phyloP scores from a whole-genome alignment of 2,797 vertebrate genomes.

The Rhinella marina region DNA sequence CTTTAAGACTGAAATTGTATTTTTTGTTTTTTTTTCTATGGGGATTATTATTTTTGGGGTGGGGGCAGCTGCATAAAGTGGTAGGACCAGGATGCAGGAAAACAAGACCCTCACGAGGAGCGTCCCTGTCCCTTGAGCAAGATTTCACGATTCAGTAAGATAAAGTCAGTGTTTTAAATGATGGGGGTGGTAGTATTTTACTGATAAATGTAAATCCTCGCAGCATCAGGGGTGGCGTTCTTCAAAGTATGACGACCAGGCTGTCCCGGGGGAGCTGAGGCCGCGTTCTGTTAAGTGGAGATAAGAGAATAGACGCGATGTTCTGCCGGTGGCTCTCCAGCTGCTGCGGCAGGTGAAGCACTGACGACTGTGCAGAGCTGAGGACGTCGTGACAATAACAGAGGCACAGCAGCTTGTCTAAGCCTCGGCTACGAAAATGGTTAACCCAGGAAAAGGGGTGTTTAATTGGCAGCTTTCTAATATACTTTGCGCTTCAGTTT shows the following conservation, averaged over 20 bases:
- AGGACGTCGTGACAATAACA: neutral
- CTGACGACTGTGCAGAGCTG: neutral
- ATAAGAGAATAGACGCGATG: neutral
- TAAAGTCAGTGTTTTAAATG: neutral
- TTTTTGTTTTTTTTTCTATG: too few species aligned
- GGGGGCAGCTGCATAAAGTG: neutral
- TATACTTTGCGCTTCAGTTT: neutral
- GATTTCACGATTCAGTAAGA: neutral
- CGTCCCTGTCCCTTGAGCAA: neutral
- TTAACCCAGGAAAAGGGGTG: neutral
- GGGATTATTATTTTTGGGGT: neutral
- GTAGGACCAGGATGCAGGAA: neutral
- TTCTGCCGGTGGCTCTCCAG: conserved; percentile 3
- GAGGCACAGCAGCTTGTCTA: neutral
- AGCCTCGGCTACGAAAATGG: neutral
- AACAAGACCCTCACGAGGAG: neutral
- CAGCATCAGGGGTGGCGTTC: neutral
- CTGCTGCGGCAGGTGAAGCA: neutral
- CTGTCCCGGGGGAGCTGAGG: neutral
- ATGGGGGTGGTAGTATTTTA: neutral
- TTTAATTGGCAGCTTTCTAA: neutral
- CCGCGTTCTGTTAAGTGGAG: conserved; percentile 4
- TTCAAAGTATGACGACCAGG: neutral
- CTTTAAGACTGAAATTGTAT: neutral
- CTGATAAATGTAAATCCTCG: neutral